Evolutionary conservation across 30 jellyfish, hydroid and myxozoan species (phyloP).

Genomic region (Turritopsis dohrnii): DNA sequence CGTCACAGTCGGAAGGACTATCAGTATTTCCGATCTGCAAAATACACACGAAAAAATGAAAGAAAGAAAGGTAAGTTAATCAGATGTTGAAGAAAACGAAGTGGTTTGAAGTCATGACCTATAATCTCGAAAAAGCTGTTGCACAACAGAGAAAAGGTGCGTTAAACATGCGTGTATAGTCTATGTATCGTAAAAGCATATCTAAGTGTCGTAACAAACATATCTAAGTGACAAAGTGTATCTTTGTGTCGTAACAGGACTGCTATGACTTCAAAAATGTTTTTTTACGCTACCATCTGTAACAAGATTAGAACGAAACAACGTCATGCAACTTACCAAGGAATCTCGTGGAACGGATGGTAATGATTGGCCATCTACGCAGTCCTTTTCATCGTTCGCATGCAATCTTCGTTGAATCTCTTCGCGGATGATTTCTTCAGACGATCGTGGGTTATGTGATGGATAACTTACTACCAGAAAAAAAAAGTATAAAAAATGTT

Average conservation of each 20-base stretch:
- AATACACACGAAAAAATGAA: neutral
- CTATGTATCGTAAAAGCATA: too few relatives aligned
- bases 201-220: neutral
- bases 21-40: neutral
- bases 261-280: too few relatives aligned
- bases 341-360: neutral
- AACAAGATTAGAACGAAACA: neutral
- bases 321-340: neutral
- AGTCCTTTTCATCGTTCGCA: neutral
- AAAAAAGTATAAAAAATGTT: neutral
- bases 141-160: too few relatives aligned
- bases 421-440: constrained; percentile 7
- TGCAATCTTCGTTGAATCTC: neutral
- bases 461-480: constrained; percentile 15
- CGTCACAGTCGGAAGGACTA: constrained; percentile 1
- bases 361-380: constrained; percentile 15
- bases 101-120: too few relatives aligned
- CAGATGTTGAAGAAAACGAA: neutral
- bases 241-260: too few relatives aligned
- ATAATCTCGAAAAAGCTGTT: too few relatives aligned
- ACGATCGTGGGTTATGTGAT: neutral
- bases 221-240: too few relatives aligned
- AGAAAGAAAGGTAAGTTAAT: neutral
- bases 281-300: neutral
- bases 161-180: too few relatives aligned